Evolutionary conservation across 2,113 vertebrate species (phyloP).

Genomic region (Genyomyrus donnyi): DNA sequence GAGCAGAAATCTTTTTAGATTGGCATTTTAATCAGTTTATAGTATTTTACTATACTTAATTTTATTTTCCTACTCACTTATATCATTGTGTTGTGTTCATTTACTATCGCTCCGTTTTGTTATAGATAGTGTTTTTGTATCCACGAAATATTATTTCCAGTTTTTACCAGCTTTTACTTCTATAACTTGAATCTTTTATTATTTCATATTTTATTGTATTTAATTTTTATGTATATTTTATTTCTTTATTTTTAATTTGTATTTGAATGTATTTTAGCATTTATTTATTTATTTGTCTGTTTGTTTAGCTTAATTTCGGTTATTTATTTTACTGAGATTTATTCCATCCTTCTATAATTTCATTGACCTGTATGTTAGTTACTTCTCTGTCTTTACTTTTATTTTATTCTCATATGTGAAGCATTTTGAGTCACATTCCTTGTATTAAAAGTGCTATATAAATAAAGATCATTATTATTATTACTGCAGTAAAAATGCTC

Average conservation of each 20-base stretch:
- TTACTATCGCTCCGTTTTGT: background rate
- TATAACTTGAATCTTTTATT: background rate
- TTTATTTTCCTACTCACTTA: too few relatives aligned
- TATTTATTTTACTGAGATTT: background rate
- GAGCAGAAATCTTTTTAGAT: too few relatives aligned
- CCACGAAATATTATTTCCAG: background rate
- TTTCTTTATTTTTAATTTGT: background rate
- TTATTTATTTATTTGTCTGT: background rate
- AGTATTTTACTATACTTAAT: too few relatives aligned
- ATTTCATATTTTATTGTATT: background rate
- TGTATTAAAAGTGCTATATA: background rate
- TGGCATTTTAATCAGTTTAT: too few relatives aligned
- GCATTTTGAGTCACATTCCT: background rate
- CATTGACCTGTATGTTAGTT: background rate
- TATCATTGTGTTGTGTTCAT: too few relatives aligned
- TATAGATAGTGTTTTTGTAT: background rate
- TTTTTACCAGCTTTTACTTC: background rate
- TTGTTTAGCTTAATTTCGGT: background rate
- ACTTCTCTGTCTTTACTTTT: background rate
- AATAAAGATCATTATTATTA: background rate
- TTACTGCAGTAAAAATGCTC: background rate
- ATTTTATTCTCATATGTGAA: background rate
- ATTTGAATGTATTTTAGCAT: background rate
- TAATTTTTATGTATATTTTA: background rate
- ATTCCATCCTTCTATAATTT: background rate